These are phyloP conservation scores for Riparia riparia DNA, from an alignment of 2,113 vertebrate species.

Conservation along the genomic window DNA sequence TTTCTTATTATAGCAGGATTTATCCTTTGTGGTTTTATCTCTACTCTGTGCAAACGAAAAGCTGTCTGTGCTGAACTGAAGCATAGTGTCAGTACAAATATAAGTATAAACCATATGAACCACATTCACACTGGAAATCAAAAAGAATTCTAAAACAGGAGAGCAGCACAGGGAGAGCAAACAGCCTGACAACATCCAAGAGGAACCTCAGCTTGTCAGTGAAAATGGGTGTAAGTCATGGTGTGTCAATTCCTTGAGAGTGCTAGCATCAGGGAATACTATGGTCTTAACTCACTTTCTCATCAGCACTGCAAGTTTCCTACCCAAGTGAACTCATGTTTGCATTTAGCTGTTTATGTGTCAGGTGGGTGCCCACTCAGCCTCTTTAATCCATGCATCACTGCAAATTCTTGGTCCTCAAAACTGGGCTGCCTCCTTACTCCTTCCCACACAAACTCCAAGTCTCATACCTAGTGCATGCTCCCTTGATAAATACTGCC, in stretches of 20 bases:
- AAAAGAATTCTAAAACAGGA: background rate
- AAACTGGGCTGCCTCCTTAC: background rate
- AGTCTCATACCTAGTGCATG: background rate
- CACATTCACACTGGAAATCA: background rate
- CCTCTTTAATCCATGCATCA: background rate
- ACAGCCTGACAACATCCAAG: background rate
- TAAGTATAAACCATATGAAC: background rate
- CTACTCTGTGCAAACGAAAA: background rate
- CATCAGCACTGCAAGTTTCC: background rate
- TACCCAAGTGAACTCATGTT: background rate
- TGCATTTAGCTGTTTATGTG: background rate
- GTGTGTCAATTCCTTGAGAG: rapidly evolving
- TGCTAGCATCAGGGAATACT: background rate
- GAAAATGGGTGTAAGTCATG: background rate
- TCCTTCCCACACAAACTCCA: background rate
- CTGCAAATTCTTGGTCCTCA: background rate
- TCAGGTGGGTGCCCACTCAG: background rate
- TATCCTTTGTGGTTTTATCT: background rate
- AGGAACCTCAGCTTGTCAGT: background rate
- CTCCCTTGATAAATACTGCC: background rate
- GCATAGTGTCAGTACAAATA: background rate
- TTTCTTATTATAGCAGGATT: background rate
- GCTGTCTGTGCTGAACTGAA: background rate
- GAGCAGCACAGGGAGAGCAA: background rate
- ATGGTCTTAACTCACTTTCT: background rate